Base-by-base conservation (phyloP, 35 echinoderm and acorn worm genomes). In the Lytechinus pictus region DNA sequence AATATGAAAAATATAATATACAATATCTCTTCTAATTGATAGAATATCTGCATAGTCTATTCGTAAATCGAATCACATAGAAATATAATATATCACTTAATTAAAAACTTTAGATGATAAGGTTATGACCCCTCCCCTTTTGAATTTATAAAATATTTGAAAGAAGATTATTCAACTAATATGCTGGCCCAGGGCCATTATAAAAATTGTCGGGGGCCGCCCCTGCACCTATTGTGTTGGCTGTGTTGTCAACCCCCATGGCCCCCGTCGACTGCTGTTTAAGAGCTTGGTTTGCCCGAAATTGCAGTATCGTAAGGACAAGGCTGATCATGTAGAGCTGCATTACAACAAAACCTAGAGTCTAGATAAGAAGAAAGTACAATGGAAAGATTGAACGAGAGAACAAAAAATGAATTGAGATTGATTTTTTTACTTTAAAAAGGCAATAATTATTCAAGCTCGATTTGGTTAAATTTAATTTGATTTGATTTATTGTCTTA, bases 261-360 rank as follows among this genome's bases (percentile, higher is more conserved):
- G 88, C 29, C 28, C 29, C 88, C 29, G 88, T 52, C 5, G 29
- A 14, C 11, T 10, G 28, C 28, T 90, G 10, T 28, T 27, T 33
- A 12, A 90, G 28, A 9, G 88, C 10, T 5, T 44, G 27, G 1
- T 52, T 54, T 44, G 28, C 52, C 11, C 28, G 88, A 54, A 51
- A 90, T 54, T 90, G 88, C 88, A 90, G 52, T 28, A 90, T 90
- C 28, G 88, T 54, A 9, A 90, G 12, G 27, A 44, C 27, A 10
- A 90, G 88, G n/a, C 88, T 90, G 10, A 90, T 12, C 3, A 90
- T 44, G 28, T 90, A 90, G 52, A 90, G 28, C 27, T 90, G 88
- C 88, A 90, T 90, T 5, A 90, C 88, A 10, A 90, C 88, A 33
- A 90, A 90, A 54, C 88, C 88, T 12, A 90, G 28, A 52, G 88